Base-by-base conservation (phyloP, 2,888 invertebrate genomes). In the Dinocampus coccinellae region DNA sequence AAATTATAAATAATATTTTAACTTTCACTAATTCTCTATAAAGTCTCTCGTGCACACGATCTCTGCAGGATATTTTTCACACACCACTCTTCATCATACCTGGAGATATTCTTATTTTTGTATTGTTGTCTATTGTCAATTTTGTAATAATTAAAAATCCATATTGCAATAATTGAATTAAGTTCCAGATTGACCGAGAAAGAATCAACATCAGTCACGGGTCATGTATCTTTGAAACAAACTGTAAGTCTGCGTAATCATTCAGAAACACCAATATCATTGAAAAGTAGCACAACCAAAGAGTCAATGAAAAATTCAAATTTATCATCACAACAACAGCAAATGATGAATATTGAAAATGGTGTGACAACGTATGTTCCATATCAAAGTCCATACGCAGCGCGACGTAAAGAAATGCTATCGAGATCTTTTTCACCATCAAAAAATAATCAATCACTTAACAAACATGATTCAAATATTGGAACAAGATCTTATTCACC, bases 191-290 rank as follows among this genome's bases (percentile, higher is more conserved):
- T 81, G 68, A 62, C 79, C 69, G 81, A 79, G 67, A 80, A 78
- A 68, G 77, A 77, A 47, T 78, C 65, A 26, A 60, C 33, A n/a
- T 69, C 39, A 55, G 62, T 47, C 24, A 79, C 82, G 67, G 85
- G 86, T 73, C 86, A 87, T 73, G 80, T 86, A 64, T 86, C 87
- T 61, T 65, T 87, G 22, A 87, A 84, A 61, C 84, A 85, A 78
- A 85, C 85, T 16, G 83, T 77, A 60, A 83, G 85, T 74, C 70
- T 84, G 55, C 79, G 82, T 73, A 79, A 80, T 64, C 80, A 85
- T 26, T 80, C 82, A 16, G 85, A 85, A 72, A 73, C 81, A 61
- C 81, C 83, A 34, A 80, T 82, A 69, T 83, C 82, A 68, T 71
- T 82, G 53, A 79, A 78, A 70, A 82, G 79, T 77, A 84, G 75